Conservation (phyloP, 2,113 vertebrate genomes). For the Ochotona princeps region DNA sequence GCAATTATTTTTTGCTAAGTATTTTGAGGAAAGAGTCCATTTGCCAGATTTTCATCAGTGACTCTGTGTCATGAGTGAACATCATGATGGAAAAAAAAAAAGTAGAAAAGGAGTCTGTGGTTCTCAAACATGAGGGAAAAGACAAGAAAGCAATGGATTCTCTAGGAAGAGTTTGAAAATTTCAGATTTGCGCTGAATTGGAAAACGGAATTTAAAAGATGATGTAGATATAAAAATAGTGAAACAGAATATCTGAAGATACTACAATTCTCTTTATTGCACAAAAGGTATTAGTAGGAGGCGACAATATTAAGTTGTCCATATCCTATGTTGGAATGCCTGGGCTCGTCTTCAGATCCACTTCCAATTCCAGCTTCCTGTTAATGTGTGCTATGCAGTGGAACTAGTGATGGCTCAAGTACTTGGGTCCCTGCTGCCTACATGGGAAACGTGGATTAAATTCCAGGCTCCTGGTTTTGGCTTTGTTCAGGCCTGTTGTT, state of each 20-base stretch:
- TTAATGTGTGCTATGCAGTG: no score
- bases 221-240: not conserved
- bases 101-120: not conserved
- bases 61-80: not conserved
- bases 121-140: not conserved
- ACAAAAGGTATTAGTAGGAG: no score
- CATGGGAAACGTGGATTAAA: no score
- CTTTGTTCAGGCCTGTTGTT: no score
- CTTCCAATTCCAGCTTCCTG: no score
- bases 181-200: not conserved
- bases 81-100: not conserved
- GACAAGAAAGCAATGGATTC: not conserved
- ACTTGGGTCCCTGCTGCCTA: no score
- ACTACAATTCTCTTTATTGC: not conserved
- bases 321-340: no score
- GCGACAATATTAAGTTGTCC: no score
- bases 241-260: not conserved
- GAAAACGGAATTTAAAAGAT: slow-evolving; percentile 3
- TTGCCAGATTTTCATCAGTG: not conserved
- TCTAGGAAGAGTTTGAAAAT: not conserved
- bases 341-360: no score
- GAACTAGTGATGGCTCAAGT: no score
- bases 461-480: no score
- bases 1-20: not conserved
- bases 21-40: not conserved